A percentile compares a stretch with the other conserved stretches of the same genome.
Conservation (phyloP, 2,113 vertebrate genomes). For the Xiphophorus couchianus region DNA sequence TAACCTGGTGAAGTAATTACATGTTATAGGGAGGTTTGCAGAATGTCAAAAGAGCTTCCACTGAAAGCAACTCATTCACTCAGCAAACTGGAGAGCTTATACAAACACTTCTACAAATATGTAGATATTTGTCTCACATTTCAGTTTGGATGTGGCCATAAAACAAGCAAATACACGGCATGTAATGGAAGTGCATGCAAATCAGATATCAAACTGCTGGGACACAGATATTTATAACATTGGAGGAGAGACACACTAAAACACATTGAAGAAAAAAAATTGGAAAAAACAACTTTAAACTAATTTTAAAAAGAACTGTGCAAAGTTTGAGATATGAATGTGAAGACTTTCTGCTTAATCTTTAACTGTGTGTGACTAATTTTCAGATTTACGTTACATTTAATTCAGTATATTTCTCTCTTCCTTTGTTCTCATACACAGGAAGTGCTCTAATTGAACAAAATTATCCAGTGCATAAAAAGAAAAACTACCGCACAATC, state of each 20-base stretch:
- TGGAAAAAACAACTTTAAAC: background rate
- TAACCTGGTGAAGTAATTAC: slow-evolving; percentile 75
- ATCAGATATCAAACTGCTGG: background rate
- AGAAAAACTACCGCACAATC: background rate
- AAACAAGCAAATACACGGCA: background rate
- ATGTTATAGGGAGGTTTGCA: slow-evolving; percentile 48
- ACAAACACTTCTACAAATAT: slow-evolving; percentile 44
- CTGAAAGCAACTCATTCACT: slow-evolving; percentile 40
- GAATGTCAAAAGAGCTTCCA: slow-evolving; percentile 50
- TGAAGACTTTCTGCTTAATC: background rate
- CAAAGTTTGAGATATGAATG: background rate
- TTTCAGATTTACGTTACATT: background rate
- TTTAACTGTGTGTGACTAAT: background rate
- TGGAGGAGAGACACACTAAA: background rate
- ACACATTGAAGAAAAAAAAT: background rate
- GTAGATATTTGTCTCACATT: slow-evolving; percentile 21
- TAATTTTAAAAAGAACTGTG: background rate
- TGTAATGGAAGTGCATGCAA: background rate
- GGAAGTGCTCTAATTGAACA: background rate
- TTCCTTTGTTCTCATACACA: background rate
- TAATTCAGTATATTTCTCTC: background rate
- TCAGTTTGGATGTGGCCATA: slow-evolving; percentile 17
- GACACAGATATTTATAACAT: background rate
- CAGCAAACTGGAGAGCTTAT: slow-evolving; percentile 44
- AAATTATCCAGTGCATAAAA: background rate